These are phyloP conservation scores for Drosophila kohkoa DNA, from an alignment of 1,140 invertebrate genomes.

Conservation along the genomic window DNA sequence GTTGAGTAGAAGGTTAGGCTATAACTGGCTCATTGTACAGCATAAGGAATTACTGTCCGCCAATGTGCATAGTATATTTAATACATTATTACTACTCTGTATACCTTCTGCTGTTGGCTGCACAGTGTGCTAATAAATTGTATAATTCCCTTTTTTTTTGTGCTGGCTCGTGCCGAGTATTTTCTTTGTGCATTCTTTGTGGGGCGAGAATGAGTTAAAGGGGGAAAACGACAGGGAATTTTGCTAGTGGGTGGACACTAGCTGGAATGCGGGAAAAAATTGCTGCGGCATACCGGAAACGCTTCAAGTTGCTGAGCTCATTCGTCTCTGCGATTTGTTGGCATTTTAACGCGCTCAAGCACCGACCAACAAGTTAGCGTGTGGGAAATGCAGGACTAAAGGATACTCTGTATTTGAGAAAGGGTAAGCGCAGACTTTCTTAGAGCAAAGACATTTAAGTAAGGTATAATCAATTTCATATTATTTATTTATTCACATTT, in stretches of 20 bases:
- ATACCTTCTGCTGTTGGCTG: conserved; percentile 7
- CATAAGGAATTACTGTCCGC: conserved; percentile 25
- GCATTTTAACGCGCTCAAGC: conserved; percentile 76
- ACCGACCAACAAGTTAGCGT: conserved; percentile 41
- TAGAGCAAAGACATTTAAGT: not conserved
- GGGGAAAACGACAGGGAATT: not conserved
- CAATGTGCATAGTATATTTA: conserved; percentile 59
- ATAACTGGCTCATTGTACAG: not conserved
- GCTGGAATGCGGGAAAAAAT: conserved; percentile 60
- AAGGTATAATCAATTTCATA: not conserved
- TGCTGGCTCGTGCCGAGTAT: conserved; percentile 41
- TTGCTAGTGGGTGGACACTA: conserved; percentile 12
- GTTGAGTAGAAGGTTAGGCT: conserved; percentile 5
- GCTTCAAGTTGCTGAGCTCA: conserved; percentile 81
- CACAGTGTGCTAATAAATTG: conserved; percentile 56
- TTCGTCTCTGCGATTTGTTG: conserved; percentile 83
- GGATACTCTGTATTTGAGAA: conserved; percentile 3
- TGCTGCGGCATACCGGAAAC: conserved; percentile 81
- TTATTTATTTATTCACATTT: too few relatives aligned
- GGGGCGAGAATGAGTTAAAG: conserved; percentile 17
- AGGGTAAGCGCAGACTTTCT: not conserved
- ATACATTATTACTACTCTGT: conserved; percentile 51
- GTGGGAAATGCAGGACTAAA: not conserved
- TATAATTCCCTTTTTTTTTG: conserved; percentile 32
- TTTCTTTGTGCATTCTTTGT: conserved; percentile 50